phyloP scores from a whole-genome alignment of 1,140 invertebrate species.

The Acyrthosiphon pisum region DNA sequence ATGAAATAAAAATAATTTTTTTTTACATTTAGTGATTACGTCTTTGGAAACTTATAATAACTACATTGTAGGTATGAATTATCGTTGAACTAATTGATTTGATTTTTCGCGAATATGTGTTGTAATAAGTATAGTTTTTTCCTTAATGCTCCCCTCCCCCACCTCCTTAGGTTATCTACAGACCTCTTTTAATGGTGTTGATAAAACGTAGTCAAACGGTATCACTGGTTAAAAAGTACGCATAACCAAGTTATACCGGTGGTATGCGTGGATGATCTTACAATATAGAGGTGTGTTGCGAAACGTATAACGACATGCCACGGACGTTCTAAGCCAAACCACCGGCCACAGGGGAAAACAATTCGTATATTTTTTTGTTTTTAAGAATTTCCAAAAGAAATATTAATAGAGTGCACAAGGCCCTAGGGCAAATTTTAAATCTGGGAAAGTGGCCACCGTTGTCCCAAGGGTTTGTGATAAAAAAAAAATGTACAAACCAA shows the following conservation, averaged over 20 bases:
- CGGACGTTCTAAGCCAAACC: background rate
- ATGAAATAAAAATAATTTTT: background rate
- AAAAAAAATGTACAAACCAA: constrained; percentile 15
- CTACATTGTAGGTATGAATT: background rate
- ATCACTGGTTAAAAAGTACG: background rate
- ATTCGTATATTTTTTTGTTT: background rate
- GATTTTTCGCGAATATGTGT: no score
- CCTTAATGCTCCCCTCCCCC: no score
- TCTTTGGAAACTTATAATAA: background rate
- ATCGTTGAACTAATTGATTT: background rate
- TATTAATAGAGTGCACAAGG: background rate
- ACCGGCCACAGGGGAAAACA: background rate
- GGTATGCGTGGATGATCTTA: background rate
- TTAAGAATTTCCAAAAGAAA: background rate
- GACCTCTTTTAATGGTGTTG: background rate
- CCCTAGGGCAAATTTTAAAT: constrained; percentile 12
- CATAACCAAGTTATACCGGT: background rate
- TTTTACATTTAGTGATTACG: background rate
- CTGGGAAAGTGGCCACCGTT: background rate
- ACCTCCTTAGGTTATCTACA: no score
- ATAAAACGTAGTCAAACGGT: background rate
- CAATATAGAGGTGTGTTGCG: background rate
- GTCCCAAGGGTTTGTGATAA: background rate
- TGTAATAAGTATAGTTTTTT: no score
- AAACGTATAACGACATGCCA: no score